phyloP scores from a whole-genome alignment of 2,888 invertebrate species.

The Aplocera efformata region DNA sequence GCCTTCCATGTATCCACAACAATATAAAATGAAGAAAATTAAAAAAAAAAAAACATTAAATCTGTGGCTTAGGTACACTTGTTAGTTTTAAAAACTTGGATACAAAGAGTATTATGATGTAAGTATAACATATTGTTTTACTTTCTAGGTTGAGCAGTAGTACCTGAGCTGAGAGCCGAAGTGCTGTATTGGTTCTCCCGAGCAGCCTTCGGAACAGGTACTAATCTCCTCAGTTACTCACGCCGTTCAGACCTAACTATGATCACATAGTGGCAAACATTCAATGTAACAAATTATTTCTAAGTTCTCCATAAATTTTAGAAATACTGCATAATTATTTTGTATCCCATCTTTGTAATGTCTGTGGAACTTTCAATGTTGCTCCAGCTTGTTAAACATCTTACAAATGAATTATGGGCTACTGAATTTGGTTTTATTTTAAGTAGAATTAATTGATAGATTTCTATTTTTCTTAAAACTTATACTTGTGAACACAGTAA shows the following conservation, averaged over 20 bases:
- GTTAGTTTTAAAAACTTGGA: no score
- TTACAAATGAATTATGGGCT: slow-evolving; percentile 32
- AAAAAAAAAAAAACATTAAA: no score
- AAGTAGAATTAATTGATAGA: slow-evolving; percentile 33
- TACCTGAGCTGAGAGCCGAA: slow-evolving; percentile 62
- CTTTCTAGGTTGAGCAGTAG: slow-evolving; percentile 51
- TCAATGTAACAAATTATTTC: slow-evolving; percentile 65
- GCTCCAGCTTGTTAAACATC: slow-evolving; percentile 23
- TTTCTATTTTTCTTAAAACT: slow-evolving; percentile 27
- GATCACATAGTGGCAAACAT: slow-evolving; percentile 68
- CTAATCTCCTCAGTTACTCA: slow-evolving; percentile 57
- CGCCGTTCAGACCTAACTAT: slow-evolving; percentile 70
- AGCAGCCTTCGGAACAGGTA: slow-evolving; percentile 72
- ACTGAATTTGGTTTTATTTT: slow-evolving; percentile 33
- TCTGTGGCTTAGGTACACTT: no score
- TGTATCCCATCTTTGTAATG: slow-evolving; percentile 31
- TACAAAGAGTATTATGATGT: no score
- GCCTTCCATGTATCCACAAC: no score
- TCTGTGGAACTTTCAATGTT: slow-evolving; percentile 17
- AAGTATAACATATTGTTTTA: slow-evolving; percentile 21
- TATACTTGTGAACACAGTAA: slow-evolving; percentile 22
- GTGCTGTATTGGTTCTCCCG: slow-evolving; percentile 49
- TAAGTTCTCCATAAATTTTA: slow-evolving; percentile 44
- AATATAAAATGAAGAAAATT: no score
- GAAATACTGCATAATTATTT: slow-evolving; percentile 36